phyloP scores from a whole-genome alignment of 2,113 vertebrate genomes.

The Lethenteron camtschaticum region DNA sequence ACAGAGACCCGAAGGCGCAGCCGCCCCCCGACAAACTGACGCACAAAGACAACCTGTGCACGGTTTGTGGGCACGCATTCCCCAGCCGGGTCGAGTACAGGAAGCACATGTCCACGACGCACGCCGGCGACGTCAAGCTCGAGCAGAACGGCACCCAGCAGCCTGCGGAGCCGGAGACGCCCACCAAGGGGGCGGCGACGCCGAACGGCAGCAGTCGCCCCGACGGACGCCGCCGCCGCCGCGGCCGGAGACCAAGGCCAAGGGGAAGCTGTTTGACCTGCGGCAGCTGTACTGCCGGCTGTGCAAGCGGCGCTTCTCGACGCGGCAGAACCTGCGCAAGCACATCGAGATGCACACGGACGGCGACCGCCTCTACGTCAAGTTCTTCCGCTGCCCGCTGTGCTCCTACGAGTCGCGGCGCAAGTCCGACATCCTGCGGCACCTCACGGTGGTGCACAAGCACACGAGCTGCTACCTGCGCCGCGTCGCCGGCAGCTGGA shows the following conservation, averaged over 20 bases:
- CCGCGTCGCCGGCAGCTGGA: constrained; percentile 83
- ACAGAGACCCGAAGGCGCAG: no score
- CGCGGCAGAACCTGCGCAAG: constrained; percentile 74
- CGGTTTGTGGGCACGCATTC: not conserved
- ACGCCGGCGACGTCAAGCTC: not conserved
- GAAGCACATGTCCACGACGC: not conserved
- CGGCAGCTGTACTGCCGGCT: constrained; percentile 93
- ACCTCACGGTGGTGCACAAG: constrained; percentile 82
- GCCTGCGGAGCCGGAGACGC: not conserved
- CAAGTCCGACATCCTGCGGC: constrained; percentile 73
- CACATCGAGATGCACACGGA: constrained; percentile 93
- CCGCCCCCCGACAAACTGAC: no score
- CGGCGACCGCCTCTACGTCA: constrained; percentile 82
- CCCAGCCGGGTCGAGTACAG: constrained; percentile 1
- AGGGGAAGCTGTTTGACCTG: constrained; percentile 47
- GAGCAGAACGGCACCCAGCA: no score
- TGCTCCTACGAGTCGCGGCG: constrained; percentile 77
- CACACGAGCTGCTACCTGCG: constrained; percentile 59
- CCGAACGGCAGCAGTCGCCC: not conserved
- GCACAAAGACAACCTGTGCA: no score
- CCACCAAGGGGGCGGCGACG: not conserved
- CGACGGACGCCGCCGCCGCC: not conserved
- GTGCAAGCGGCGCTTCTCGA: constrained; percentile 91
- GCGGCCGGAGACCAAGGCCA: not conserved
- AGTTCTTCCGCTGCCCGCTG: constrained; percentile 88